Base-by-base conservation (phyloP, 1,140 invertebrate genomes). In the Drosophila persimilis region DNA sequence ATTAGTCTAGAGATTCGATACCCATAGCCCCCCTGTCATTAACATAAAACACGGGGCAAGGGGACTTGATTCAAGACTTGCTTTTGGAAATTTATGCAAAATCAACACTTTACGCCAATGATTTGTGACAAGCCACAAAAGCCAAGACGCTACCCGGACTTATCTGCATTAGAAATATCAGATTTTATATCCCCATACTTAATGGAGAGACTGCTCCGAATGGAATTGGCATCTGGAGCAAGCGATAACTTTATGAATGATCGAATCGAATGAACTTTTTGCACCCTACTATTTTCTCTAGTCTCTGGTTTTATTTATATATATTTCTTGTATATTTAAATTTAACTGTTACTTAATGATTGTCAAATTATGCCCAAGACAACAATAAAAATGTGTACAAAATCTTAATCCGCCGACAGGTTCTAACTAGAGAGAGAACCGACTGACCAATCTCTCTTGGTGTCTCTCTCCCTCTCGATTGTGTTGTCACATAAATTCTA, bases 321-420 rank as follows among this genome's bases (percentile, higher is more conserved):
- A 74, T 71, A 67, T 50, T 58, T 51, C 70, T 70, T 86, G 66
- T 63, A 66, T 81, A 74, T 71, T 72, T 74, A 88, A 86, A 88
- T 74, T 88, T 77, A 85, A 88, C 85, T 66, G 73, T 85, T 77
- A 75, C 73, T 85, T 80, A 85, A 85, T 85, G 85, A 72, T 66
- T 77, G 64, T 51, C 83, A 81, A 81, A 88, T 81, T 77, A 88
- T 85, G 72, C 29, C n/a, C 43, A 13, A 73, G 26, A 47, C 46
- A 64, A 53, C 77, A 73, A 77, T 72, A 53, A 61, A 54, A 50
- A 50, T 46, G 77, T 64, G 69, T 88, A 71, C 81, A 81, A 85
- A 86, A 81, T 81, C 83, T 81, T 85, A 88, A 85, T 81, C 78
- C 83, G 51, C 45, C 59, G 77, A 85, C 83, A 61, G 83, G 81